A percentile compares a stretch with the other conserved stretches of the same genome.
Evolutionary conservation across 2,113 vertebrate genomes (phyloP).

Genomic region (Microtus montanus): DNA sequence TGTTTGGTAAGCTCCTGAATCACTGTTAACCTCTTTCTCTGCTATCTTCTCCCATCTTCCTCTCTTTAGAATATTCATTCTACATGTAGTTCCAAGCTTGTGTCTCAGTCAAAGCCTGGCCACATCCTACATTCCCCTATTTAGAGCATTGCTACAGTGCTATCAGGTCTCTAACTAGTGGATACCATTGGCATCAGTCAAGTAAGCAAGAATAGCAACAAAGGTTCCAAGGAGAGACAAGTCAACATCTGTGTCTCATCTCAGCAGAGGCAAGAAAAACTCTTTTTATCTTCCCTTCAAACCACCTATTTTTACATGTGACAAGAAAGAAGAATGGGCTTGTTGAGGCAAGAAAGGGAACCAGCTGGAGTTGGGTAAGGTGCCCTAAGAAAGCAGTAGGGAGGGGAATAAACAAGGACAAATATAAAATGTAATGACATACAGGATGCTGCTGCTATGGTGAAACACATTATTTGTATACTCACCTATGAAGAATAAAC

Average conservation of each 20-base stretch:
- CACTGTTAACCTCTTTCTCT: background rate
- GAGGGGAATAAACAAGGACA: background rate
- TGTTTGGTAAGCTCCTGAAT: background rate
- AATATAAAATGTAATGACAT: background rate
- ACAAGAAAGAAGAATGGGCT: background rate
- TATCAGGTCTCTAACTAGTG: background rate
- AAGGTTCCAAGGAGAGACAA: background rate
- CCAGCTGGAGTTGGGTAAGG: background rate
- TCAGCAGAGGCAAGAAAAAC: background rate
- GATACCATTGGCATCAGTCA: background rate
- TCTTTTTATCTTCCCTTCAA: constrained; percentile 15
- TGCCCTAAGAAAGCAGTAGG: background rate
- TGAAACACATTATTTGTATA: background rate
- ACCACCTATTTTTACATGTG: background rate
- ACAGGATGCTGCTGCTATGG: background rate
- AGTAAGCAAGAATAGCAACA: background rate
- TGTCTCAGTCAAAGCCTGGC: background rate
- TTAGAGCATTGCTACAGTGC: background rate
- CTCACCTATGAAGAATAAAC: background rate
- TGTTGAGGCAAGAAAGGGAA: background rate
- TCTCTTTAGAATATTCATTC: background rate
- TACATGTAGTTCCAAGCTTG: background rate
- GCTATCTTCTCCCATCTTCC: background rate
- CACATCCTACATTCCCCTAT: too few species aligned
- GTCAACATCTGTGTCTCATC: background rate